phyloP scores from a whole-genome alignment of 2,797 vertebrate genomes.

The Eutrigla gurnardus region DNA sequence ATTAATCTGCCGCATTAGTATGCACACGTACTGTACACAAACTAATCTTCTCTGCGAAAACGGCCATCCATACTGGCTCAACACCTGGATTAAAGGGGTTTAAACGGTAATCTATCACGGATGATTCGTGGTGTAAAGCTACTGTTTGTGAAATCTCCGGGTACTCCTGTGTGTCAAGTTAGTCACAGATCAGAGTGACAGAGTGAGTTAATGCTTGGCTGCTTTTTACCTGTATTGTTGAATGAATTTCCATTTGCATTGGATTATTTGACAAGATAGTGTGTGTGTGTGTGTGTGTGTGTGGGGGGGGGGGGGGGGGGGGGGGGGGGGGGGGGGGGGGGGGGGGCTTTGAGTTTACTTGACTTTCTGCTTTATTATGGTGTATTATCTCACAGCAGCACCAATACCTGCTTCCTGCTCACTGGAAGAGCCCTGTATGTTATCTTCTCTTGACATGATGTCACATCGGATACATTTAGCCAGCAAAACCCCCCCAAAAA shows the following conservation, averaged over 20 bases:
- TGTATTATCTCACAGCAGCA: too few relatives aligned
- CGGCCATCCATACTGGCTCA: slow-evolving; percentile 54
- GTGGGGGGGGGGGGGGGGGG: too few relatives aligned
- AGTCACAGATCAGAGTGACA: slow-evolving; percentile 25
- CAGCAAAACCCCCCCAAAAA: background rate
- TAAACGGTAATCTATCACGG: slow-evolving; percentile 60
- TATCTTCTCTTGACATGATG: background rate
- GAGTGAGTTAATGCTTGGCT: too few relatives aligned
- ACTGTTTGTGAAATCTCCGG: slow-evolving; percentile 43
- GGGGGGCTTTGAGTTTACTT: too few relatives aligned
- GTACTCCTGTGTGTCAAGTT: slow-evolving; percentile 16
- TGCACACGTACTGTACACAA: slow-evolving; percentile 14
- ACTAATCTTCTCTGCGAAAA: slow-evolving; percentile 64
- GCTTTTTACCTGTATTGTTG: background rate
- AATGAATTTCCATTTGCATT: background rate
- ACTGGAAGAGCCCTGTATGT: background rate
- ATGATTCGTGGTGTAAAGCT: slow-evolving; percentile 47
- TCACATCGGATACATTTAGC: background rate
- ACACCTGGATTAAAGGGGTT: slow-evolving; percentile 69
- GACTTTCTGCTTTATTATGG: background rate
- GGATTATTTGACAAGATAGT: background rate
- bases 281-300: too few relatives aligned
- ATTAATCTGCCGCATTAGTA: slow-evolving; percentile 63
- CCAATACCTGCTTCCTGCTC: background rate
- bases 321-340: too few relatives aligned